Evolutionary conservation across 2,888 invertebrate genomes (phyloP), one percentile per base, ranked within the genome.

Genomic region (Camptogramma bilineatum): DNA sequence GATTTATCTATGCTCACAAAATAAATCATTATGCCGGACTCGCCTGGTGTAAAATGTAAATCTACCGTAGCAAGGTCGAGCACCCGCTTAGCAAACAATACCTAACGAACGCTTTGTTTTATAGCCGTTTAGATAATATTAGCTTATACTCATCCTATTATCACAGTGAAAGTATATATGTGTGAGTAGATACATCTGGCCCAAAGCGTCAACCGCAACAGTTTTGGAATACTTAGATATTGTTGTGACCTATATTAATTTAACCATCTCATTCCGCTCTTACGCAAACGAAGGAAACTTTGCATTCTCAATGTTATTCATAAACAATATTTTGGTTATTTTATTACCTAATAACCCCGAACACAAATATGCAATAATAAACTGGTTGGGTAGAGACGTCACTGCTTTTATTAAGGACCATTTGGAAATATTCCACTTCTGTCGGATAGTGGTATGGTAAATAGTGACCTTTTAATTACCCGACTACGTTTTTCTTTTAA

Each of bases 1-100:
- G 60, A 66, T 69, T 19, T 55, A 56, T 19, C 66, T 70, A 59
- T 77, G 77, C 73, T 79, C 77, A 79, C 77, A 80, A 76, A 78
- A 82, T 84, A 81, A 81, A 82, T 84, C 81, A 83, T 70, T 69
- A 74, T 76, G 76, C 68, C 71, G 60, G 73, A 77, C 68, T 61
- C 66, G 78, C 71, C 74, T 69, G 70, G 66, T 73, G 79, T 78
- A 79, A 78, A 79, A 28, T 46, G 55, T 56, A 56, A 47, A 56
- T 13, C 34, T 34, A 17, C 31, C 77, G 73, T 58, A 46, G 39
- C 78, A 84, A 83, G 82, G 81, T 73, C 78, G 74, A 70, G 62
- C 69, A 67, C 69, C 73, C 71, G 57, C 44, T 74, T 69, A 58
- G 69, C 60, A 58, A 73, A 76, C 77, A 78, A 77, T 76, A 77